These are phyloP conservation scores for Esox lucius DNA, from an alignment of 2,797 vertebrate genomes.

Conservation along the genomic window DNA sequence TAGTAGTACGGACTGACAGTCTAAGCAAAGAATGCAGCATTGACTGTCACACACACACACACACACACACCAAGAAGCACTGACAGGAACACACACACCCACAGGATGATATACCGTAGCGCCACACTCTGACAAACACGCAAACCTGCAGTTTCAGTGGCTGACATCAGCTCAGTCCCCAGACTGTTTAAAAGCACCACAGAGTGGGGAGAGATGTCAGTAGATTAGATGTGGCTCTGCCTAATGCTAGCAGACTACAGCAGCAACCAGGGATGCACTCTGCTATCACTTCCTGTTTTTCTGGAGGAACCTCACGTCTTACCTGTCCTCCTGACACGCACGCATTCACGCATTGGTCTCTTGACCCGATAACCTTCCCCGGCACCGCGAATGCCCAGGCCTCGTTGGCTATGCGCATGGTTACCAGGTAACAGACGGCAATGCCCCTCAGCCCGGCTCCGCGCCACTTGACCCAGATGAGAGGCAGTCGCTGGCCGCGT, in stretches of 20 bases:
- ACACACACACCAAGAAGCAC: constrained; percentile 28
- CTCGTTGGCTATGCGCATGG: not conserved
- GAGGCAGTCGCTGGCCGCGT: not conserved
- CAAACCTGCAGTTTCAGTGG: constrained; percentile 18
- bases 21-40: not conserved
- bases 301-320: not conserved
- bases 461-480: not conserved
- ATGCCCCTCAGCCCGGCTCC: not conserved
- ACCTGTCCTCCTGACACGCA: not conserved
- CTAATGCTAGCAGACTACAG: not conserved
- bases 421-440: not conserved
- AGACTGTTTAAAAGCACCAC: constrained; percentile 22
- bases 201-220: not conserved
- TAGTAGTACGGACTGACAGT: not conserved
- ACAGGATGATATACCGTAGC: not conserved
- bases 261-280: not conserved
- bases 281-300: not conserved
- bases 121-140: constrained; percentile 29
- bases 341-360: not conserved
- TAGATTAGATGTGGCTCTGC: not conserved
- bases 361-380: not conserved
- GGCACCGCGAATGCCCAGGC: not conserved
- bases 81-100: constrained; percentile 12
- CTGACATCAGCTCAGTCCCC: constrained; percentile 36
- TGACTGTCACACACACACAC: not conserved